Base-by-base conservation (phyloP, 2,888 invertebrate species). In the Himalopsyche tibetana region DNA sequence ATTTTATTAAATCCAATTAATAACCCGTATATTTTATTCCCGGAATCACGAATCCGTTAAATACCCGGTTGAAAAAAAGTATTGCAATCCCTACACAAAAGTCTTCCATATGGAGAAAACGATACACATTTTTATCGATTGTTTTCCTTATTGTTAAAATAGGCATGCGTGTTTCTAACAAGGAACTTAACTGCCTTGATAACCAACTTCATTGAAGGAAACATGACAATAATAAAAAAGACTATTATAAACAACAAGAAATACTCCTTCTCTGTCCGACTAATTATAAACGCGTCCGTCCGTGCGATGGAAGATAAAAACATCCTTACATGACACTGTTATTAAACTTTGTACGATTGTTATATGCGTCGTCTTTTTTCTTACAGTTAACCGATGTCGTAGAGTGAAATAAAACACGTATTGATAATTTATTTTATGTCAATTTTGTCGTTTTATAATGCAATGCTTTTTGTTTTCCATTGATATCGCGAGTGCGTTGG, bases 401-500 rank as follows among this genome's bases (percentile, higher is more conserved):
- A 1, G 74, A 74, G 36, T 74, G 74, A 74, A 74, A 74, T 74
- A 38, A 74, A 74, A 74, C 36, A 74, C 36, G 4, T 36, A 74
- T 36, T 74, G 74, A 74, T 74, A 74, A 74, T 15, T 36, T 74
- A 38, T 74, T 51, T 51, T 12, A 38, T 15, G 74, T 38, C 51
- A 51, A 15, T 51, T 51, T 51, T 51, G 36, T 74, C 36, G 19
- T 63, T 74, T 74, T 74, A 15, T 74, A 74, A 74, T 74, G 74
- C 36, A 74, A 36, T 74, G 81, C 28, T 11, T 38, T 81, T 55
- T 55, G 51, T 55, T 82, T 82, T 55, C 55, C 82, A 82, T 82
- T 82, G 82, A 82, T 55, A 82, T 55, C 55, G 51, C 38, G 82
- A n/a, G 55, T 82, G 51, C 28, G 82, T 17, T 19, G 82, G 82